Percentiles rank a stretch among this genome's conserved stretches.
These are phyloP conservation scores for Sylvia atricapilla DNA, from an alignment of 2,113 vertebrate species.

Conservation along the genomic window DNA sequence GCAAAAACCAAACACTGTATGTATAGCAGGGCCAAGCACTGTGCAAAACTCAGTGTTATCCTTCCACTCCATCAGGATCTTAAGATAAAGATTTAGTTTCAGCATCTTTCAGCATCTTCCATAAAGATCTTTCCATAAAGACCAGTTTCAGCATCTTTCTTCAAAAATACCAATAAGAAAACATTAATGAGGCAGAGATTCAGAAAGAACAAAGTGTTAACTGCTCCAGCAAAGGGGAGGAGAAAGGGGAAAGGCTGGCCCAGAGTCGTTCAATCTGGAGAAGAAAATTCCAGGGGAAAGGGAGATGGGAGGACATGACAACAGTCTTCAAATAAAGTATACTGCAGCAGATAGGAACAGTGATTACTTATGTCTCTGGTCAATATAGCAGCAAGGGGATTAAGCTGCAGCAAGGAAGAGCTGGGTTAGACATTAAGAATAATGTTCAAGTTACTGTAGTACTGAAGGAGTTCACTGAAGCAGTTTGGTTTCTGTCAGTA, in stretches of 20 bases:
- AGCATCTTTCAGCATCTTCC: background rate
- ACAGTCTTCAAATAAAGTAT: background rate
- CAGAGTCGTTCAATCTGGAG: background rate
- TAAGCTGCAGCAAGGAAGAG: background rate
- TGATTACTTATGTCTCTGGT: background rate
- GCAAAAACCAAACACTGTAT: background rate
- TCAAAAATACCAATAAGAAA: background rate
- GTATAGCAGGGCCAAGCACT: background rate
- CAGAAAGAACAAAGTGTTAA: background rate
- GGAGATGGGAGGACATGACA: background rate
- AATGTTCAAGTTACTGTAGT: background rate
- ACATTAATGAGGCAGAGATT: background rate
- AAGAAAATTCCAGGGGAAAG: background rate
- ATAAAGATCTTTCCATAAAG: background rate
- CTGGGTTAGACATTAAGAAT: background rate
- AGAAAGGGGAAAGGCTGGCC: background rate
- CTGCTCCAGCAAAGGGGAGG: background rate
- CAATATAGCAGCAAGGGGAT: background rate
- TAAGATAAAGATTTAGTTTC: background rate
- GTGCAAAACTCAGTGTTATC: background rate
- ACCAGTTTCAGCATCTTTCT: background rate
- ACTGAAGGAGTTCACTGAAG: background rate
- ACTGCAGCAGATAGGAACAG: background rate
- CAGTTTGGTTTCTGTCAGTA: background rate
- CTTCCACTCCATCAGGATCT: background rate